These are phyloP conservation scores for Andricus grossulariae DNA, from an alignment of 1,140 invertebrate species.

Conservation along the genomic window DNA sequence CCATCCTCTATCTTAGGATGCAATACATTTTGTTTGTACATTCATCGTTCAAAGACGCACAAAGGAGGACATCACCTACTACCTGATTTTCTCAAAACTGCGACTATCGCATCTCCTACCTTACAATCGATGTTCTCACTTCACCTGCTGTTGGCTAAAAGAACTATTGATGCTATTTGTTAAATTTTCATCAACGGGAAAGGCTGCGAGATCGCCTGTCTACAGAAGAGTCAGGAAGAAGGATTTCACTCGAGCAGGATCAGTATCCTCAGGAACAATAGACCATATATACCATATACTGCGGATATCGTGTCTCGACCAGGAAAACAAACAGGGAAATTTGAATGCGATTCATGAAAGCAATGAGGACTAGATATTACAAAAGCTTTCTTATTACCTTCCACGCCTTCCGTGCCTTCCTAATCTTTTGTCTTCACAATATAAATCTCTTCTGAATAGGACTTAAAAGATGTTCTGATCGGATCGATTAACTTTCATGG, in stretches of 20 bases:
- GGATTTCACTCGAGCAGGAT: background rate
- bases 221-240: too few species aligned
- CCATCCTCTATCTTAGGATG: too few species aligned
- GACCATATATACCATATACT: background rate
- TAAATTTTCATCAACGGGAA: too few species aligned
- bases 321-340: background rate
- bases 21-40: too few species aligned
- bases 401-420: background rate
- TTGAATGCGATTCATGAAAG: conserved; percentile 5
- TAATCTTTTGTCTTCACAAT: background rate
- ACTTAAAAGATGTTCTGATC: background rate
- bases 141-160: too few species aligned
- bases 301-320: background rate
- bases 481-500: background rate
- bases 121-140: too few species aligned
- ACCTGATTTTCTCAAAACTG: too few species aligned
- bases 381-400: background rate
- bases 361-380: conserved; percentile 3
- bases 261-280: background rate
- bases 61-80: too few species aligned
- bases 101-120: too few species aligned
- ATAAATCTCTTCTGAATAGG: background rate
- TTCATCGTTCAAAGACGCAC: too few species aligned
- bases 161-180: too few species aligned
- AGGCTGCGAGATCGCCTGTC: too few species aligned